These are phyloP conservation scores for Syngnathus acus DNA, from an alignment of 2,797 vertebrate genomes.

Conservation along the genomic window DNA sequence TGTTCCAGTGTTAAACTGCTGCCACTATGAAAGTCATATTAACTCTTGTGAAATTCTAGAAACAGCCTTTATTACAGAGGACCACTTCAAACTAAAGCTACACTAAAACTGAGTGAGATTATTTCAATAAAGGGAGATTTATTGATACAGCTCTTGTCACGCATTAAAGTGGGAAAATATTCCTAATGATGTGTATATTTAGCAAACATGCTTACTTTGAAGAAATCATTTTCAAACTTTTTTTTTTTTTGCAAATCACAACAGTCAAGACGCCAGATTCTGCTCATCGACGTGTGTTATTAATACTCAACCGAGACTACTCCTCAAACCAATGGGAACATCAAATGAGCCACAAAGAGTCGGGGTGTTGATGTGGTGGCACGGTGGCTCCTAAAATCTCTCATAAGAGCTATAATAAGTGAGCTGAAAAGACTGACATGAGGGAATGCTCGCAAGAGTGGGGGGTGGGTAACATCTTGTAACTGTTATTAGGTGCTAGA, in stretches of 20 bases:
- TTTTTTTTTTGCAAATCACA: conserved; percentile 4
- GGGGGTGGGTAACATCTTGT: conserved; percentile 18
- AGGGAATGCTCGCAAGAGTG: conserved; percentile 13
- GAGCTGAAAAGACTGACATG: conserved; percentile 20
- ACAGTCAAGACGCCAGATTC: conserved; percentile 22
- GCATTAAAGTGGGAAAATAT: background rate
- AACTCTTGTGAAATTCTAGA: background rate
- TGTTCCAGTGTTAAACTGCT: background rate
- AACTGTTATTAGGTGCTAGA: background rate
- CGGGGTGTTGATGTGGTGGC: conserved; percentile 43
- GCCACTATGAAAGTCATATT: background rate
- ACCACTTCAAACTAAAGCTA: background rate
- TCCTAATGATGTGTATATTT: background rate
- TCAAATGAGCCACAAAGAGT: conserved; percentile 44
- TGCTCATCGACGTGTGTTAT: conserved; percentile 19
- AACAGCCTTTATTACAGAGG: background rate
- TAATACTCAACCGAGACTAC: conserved; percentile 13
- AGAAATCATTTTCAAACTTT: background rate
- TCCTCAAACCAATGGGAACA: conserved; percentile 24
- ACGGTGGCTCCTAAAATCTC: conserved; percentile 17
- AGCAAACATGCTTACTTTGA: background rate
- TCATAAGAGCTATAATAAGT: conserved; percentile 37
- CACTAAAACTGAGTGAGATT: background rate
- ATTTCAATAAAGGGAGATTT: background rate
- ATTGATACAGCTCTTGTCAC: background rate